Evolutionary conservation across 2,797 vertebrate species (phyloP).

Genomic region (Triplophysa bombifrons): DNA sequence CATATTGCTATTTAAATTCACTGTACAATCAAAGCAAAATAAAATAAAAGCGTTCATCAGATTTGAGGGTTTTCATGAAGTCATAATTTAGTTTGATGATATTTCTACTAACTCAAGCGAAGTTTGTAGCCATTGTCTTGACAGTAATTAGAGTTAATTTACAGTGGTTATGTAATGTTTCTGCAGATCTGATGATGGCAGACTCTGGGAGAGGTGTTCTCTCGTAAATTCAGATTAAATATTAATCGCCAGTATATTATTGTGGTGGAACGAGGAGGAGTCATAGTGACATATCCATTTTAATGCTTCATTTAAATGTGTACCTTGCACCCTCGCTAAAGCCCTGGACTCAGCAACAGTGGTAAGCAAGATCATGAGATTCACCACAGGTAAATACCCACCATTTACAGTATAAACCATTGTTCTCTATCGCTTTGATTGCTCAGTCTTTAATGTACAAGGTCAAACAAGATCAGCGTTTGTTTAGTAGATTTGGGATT

Average conservation of each 20-base stretch:
- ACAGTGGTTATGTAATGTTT: conserved; percentile 17
- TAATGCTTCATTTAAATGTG: conserved; percentile 66
- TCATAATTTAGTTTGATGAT: neutral
- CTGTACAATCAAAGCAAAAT: conserved; percentile 10
- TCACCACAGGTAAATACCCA: conserved; percentile 72
- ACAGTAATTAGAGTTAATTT: conserved; percentile 2
- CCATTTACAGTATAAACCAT: neutral
- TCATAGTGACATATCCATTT: conserved; percentile 50
- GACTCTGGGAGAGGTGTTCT: conserved; percentile 34
- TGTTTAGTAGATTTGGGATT: neutral
- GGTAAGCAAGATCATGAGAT: conserved; percentile 68
- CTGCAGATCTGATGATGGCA: neutral
- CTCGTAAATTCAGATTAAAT: conserved; percentile 73
- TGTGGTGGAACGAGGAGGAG: conserved; percentile 56
- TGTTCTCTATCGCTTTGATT: neutral
- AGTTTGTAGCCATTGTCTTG: neutral
- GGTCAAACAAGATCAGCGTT: neutral
- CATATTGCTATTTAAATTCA: neutral
- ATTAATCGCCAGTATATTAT: conserved; percentile 74
- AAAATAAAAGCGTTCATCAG: neutral
- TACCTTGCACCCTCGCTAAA: conserved; percentile 73
- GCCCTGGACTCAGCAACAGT: conserved; percentile 24
- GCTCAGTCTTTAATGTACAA: neutral
- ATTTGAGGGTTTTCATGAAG: neutral
- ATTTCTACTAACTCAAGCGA: neutral